Conservation (phyloP, 2,888 invertebrate genomes). For the Laothoe populi region DNA sequence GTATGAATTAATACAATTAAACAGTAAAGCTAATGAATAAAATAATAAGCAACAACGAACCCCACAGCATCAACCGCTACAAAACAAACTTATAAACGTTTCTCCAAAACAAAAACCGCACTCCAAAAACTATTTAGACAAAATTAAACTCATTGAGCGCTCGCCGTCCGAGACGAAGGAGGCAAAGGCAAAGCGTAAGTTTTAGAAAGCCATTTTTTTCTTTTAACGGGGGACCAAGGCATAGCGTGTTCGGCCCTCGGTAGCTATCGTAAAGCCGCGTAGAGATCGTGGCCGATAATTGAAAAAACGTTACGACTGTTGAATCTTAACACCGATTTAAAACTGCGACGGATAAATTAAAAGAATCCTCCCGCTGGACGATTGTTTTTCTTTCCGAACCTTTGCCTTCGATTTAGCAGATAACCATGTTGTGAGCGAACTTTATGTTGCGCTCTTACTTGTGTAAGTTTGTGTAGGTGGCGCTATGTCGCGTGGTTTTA, state of each 20-base stretch:
- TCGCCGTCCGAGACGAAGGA: conserved; percentile 35
- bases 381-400: conserved; percentile 74
- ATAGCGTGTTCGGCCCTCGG: conserved; percentile 63
- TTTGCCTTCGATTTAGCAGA: conserved; percentile 66
- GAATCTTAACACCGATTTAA: conserved; percentile 82
- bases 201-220: conserved; percentile 41
- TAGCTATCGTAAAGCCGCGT: conserved; percentile 74
- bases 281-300: conserved; percentile 77
- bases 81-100: conserved; percentile 3
- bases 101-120: conserved; percentile 19
- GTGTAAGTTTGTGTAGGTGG: conserved; percentile 67
- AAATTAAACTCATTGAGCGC: conserved; percentile 49
- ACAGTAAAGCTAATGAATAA: not conserved
- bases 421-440: conserved; percentile 74
- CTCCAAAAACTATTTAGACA: conserved; percentile 35
- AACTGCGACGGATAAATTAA: conserved; percentile 81
- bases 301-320: conserved; percentile 76
- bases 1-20: too few species aligned
- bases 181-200: conserved; percentile 48
- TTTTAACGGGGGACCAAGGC: conserved; percentile 44
- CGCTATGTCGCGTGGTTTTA: conserved; percentile 52
- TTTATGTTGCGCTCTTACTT: conserved; percentile 71
- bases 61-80: not conserved
- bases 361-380: conserved; percentile 66
- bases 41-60: not conserved